These are phyloP conservation scores for Drosophila incognita DNA, from an alignment of 2,888 invertebrate genomes.

Conservation along the genomic window DNA sequence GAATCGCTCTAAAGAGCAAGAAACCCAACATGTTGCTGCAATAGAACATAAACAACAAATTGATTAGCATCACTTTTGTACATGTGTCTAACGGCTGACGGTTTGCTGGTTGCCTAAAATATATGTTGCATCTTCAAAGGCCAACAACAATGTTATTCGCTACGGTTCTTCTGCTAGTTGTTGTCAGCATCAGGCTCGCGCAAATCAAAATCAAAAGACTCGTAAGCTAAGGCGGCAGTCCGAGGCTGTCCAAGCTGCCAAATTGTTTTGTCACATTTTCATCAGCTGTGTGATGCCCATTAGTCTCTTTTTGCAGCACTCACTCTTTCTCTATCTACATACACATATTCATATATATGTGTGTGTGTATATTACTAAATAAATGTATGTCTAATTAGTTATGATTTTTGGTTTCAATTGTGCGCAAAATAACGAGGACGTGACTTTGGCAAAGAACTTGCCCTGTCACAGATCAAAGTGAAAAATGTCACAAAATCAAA, in stretches of 20 bases:
- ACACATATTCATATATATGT: neutral
- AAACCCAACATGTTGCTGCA: constrained; percentile 3
- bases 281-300: constrained; percentile 54
- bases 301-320: constrained; percentile 20
- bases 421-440: constrained; percentile 66
- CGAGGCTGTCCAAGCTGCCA: constrained; percentile 70
- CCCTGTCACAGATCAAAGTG: constrained; percentile 69
- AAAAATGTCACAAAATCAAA: constrained; percentile 54
- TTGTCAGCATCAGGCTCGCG: constrained; percentile 40
- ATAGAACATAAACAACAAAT: constrained; percentile 47
- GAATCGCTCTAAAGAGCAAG: constrained; percentile 31
- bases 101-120: constrained; percentile 24
- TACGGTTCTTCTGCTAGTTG: constrained; percentile 9
- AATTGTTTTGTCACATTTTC: constrained; percentile 76
- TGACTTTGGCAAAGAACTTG: constrained; percentile 82
- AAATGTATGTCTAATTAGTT: constrained; percentile 79
- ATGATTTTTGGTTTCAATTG: constrained; percentile 62
- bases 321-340: constrained; percentile 6
- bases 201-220: constrained; percentile 42
- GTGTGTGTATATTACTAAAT: constrained; percentile 33
- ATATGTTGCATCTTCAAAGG: constrained; percentile 27
- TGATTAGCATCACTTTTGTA: constrained; percentile 11
- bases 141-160: constrained; percentile 4
- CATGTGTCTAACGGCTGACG: neutral
- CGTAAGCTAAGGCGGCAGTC: constrained; percentile 48